A percentile compares a stretch with the other conserved stretches of the same genome.
Conservation (phyloP, 2,113 vertebrate genomes). For the Phalacrocorax aristotelis region DNA sequence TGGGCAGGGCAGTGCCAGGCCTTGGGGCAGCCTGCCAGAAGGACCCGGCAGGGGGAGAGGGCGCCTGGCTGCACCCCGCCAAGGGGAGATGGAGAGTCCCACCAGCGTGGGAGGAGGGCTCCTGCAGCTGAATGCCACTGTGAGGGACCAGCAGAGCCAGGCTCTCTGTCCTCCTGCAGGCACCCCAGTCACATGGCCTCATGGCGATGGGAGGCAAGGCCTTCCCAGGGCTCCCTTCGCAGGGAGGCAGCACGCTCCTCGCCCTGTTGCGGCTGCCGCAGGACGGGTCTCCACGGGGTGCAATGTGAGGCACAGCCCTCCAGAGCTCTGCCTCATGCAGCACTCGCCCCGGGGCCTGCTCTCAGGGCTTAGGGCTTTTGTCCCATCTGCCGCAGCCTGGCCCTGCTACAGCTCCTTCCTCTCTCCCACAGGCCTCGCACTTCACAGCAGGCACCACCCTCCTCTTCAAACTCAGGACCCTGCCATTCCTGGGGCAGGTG, state of each 20-base stretch:
- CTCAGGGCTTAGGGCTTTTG: background rate
- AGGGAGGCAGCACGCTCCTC: background rate
- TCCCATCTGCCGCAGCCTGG: background rate
- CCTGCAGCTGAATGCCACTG: too few species aligned
- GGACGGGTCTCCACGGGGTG: background rate
- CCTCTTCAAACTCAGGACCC: too few species aligned
- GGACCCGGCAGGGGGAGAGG: background rate
- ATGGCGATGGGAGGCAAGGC: too few species aligned
- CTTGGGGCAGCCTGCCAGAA: too few species aligned
- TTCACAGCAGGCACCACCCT: accelerated
- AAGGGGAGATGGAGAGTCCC: background rate
- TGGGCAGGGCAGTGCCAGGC: background rate
- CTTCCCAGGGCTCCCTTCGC: too few species aligned
- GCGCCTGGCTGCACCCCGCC: background rate
- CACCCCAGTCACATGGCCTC: too few species aligned
- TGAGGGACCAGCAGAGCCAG: too few species aligned
- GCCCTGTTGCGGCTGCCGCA: background rate
- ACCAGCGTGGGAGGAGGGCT: background rate
- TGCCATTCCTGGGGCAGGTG: background rate
- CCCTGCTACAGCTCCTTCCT: background rate
- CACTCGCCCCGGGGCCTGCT: background rate
- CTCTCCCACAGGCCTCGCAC: background rate
- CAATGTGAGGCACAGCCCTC: background rate
- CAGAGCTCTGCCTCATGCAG: background rate
- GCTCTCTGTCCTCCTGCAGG: background rate